Percentiles rank a stretch among this genome's conserved stretches.
These are phyloP conservation scores for Byasa hedistus DNA, from an alignment of 2,888 invertebrate species.

Conservation along the genomic window DNA sequence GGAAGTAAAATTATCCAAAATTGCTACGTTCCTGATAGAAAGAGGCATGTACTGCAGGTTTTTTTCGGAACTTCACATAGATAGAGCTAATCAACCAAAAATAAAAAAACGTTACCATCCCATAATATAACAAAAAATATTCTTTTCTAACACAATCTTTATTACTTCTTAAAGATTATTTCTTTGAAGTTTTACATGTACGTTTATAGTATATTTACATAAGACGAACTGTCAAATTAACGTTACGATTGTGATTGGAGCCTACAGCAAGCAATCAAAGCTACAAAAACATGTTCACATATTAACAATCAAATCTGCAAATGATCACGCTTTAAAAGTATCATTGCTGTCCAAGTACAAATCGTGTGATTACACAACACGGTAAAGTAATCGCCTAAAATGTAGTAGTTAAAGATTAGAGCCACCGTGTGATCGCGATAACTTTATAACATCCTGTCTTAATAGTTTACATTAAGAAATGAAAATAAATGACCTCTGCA, in stretches of 20 bases:
- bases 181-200: neutral
- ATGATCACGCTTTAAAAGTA: constrained; percentile 14
- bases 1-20: too few relatives aligned
- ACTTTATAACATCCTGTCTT: neutral
- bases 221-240: constrained; percentile 16
- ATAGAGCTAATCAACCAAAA: too few relatives aligned
- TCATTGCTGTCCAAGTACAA: neutral
- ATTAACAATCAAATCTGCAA: constrained; percentile 26
- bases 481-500: constrained; percentile 24
- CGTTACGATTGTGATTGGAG: neutral
- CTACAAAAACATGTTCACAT: constrained; percentile 14
- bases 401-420: neutral
- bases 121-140: too few relatives aligned
- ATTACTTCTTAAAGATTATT: neutral
- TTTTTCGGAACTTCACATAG: too few relatives aligned
- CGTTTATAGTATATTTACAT: constrained; percentile 19
- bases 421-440: neutral
- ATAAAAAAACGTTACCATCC: too few relatives aligned
- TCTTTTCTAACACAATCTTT: neutral
- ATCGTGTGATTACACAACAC: constrained; percentile 9
- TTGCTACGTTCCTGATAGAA: too few relatives aligned
- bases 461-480: neutral
- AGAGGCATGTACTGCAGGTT: too few relatives aligned
- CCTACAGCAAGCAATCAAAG: constrained; percentile 14
- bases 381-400: constrained; percentile 17